A percentile compares a stretch with the other conserved stretches of the same genome.
These are phyloP conservation scores for Platycercus adscitus DNA, from an alignment of 2,113 vertebrate species.

Conservation along the genomic window DNA sequence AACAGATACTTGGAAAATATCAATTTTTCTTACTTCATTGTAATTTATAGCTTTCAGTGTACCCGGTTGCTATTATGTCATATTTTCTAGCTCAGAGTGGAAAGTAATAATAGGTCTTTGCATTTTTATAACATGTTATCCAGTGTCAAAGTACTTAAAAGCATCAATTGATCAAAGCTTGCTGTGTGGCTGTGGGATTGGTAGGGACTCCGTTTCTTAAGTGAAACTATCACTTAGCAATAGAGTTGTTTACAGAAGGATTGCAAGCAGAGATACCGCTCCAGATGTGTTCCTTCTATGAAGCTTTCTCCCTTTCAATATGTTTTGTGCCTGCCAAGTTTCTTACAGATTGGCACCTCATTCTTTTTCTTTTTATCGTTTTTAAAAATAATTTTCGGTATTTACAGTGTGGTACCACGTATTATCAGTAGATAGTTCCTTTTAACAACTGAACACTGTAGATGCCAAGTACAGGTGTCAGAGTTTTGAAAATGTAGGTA, in stretches of 20 bases:
- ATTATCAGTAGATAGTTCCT: background rate
- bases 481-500: background rate
- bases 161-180: constrained; percentile 18
- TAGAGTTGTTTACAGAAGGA: background rate
- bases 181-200: background rate
- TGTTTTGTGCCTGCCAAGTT: constrained; percentile 1
- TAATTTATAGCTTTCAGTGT: background rate
- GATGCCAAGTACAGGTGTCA: background rate
- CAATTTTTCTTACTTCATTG: background rate
- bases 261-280: background rate
- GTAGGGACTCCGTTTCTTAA: background rate
- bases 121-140: background rate
- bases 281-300: constrained; percentile 27
- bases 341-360: background rate
- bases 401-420: background rate
- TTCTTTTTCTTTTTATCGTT: background rate
- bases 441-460: background rate
- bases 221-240: background rate
- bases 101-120: background rate
- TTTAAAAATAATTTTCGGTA: background rate
- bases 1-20: background rate
- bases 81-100: background rate
- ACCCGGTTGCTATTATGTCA: background rate
- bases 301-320: background rate
- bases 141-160: background rate